These are phyloP conservation scores for Trachythela sp. DNA, from an alignment of 64 coral and sea anemone genomes.

Conservation along the genomic window DNA sequence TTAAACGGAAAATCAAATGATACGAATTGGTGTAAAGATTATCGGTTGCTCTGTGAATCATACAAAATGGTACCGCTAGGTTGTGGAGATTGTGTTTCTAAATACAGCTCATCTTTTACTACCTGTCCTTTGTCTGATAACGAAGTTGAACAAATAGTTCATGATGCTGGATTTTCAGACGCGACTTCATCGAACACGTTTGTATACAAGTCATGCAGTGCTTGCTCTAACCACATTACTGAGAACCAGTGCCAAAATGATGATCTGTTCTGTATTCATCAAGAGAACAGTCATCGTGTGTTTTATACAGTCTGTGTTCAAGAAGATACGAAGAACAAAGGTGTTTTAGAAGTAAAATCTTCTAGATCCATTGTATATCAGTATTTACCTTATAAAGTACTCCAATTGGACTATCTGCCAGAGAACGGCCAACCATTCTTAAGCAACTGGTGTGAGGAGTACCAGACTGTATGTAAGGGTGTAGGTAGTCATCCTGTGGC, in stretches of 20 bases:
- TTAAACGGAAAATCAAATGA: neutral
- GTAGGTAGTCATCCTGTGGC: neutral
- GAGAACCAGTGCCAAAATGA: neutral
- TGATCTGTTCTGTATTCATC: neutral
- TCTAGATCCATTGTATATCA: neutral
- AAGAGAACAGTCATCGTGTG: neutral
- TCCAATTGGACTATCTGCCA: slow-evolving; percentile 6
- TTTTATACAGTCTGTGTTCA: neutral
- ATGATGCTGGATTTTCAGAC: neutral
- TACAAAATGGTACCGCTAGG: neutral
- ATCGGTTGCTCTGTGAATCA: neutral
- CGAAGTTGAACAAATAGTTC: neutral
- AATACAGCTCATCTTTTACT: neutral
- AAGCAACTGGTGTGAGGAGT: slow-evolving; percentile 40
- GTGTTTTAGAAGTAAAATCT: slow-evolving; percentile 20
- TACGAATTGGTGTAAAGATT: neutral
- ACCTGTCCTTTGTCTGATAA: neutral
- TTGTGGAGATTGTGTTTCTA: neutral
- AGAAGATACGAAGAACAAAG: neutral
- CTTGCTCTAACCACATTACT: neutral
- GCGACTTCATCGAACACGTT: neutral
- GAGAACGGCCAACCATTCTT: neutral
- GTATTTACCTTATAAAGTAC: neutral
- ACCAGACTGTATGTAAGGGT: slow-evolving; percentile 15
- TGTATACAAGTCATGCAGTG: neutral